Conservation (phyloP, 2,888 invertebrate genomes). For the Hoplodrina ambigua region DNA sequence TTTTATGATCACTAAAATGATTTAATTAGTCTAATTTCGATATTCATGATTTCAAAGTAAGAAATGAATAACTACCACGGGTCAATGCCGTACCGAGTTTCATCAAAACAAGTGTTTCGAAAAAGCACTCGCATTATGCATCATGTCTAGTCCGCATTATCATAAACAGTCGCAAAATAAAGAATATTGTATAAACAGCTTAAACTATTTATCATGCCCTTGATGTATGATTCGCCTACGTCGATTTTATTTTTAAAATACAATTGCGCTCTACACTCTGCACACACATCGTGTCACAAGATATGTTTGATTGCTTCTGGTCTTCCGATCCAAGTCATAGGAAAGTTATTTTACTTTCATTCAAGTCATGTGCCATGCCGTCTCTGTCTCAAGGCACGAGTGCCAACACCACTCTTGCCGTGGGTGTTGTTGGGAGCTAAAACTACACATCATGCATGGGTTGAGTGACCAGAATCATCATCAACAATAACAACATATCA, state of each 20-base stretch:
- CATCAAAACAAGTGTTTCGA: conserved; percentile 15
- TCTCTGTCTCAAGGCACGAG: conserved; percentile 21
- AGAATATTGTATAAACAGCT: conserved; percentile 44
- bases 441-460: conserved; percentile 37
- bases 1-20: too few species aligned
- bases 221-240: conserved; percentile 52
- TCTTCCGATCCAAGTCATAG: conserved; percentile 42
- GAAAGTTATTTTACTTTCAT: conserved; percentile 54
- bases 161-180: conserved; percentile 28
- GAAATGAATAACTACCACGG: background rate
- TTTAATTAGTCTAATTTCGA: background rate
- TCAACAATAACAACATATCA: conserved; percentile 2
- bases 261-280: conserved; percentile 48
- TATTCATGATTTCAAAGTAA: background rate
- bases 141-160: conserved; percentile 6
- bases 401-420: conserved; percentile 29
- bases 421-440: conserved; percentile 25
- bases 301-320: conserved; percentile 45
- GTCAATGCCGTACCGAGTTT: background rate
- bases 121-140: conserved; percentile 18
- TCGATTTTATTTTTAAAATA: conserved; percentile 56
- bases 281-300: conserved; percentile 55
- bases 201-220: conserved; percentile 51
- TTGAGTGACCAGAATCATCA: conserved; percentile 44
- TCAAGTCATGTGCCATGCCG: conserved; percentile 52